A percentile compares a stretch with the other conserved stretches of the same genome.
Conservation (phyloP, 2,113 vertebrate species). For the Odocoileus hemionus region DNA sequence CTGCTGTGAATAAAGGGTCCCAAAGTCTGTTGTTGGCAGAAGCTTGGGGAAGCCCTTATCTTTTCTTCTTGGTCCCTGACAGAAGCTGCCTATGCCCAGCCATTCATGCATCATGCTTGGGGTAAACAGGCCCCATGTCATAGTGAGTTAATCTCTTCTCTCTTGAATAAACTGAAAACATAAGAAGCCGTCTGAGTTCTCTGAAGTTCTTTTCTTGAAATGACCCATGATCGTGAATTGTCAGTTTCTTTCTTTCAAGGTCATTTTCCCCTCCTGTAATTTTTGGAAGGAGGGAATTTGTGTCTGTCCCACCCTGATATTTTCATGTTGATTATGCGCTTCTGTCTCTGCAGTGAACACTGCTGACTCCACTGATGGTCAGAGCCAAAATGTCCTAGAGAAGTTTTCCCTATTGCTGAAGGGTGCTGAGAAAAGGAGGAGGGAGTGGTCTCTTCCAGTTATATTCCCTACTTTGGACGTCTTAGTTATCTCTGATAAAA, state of each 20-base stretch:
- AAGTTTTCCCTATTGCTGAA: not conserved
- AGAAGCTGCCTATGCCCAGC: not conserved
- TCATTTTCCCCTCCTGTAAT: not conserved
- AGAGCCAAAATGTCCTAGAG: not conserved
- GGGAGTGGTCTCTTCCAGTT: not conserved
- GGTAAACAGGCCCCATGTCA: not conserved
- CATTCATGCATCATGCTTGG: not conserved
- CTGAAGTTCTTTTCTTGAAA: not conserved
- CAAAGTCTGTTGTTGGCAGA: not conserved
- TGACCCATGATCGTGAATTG: not conserved
- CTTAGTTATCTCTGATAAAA: not conserved
- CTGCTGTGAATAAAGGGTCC: not conserved
- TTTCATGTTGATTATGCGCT: not conserved
- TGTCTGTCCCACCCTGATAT: not conserved
- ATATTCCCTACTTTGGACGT: not conserved
- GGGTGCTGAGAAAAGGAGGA: not conserved
- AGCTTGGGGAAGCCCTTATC: not conserved
- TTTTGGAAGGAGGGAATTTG: not conserved
- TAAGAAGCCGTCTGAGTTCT: not conserved
- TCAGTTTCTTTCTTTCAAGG: not conserved
- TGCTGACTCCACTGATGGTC: not conserved
- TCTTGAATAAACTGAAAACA: constrained; percentile 45
- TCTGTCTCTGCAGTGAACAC: not conserved
- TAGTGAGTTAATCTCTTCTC: not conserved
- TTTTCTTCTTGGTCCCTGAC: not conserved